These are phyloP conservation scores for Sycophaga agraensis DNA, from an alignment of 1,140 invertebrate species.

Conservation along the genomic window DNA sequence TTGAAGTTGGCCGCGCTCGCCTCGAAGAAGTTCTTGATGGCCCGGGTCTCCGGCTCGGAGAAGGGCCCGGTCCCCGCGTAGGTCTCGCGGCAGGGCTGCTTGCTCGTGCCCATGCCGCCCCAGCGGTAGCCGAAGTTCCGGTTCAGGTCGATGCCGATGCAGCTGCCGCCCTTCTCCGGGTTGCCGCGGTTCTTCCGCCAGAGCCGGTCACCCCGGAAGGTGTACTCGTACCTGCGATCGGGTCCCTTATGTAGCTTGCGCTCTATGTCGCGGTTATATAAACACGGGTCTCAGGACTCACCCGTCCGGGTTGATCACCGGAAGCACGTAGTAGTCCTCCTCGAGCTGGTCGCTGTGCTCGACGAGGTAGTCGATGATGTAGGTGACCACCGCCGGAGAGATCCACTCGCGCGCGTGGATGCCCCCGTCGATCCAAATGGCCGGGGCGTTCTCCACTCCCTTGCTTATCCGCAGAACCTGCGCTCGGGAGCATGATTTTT, in stretches of 20 bases:
- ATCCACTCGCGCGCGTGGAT: conserved; percentile 81
- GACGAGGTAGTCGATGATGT: conserved; percentile 72
- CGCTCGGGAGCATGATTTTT: no score
- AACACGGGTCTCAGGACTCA: no score
- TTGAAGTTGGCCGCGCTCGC: conserved; percentile 54
- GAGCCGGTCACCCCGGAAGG: conserved; percentile 64
- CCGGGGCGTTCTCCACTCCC: conserved; percentile 45
- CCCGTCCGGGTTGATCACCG: conserved; percentile 67
- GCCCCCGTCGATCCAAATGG: conserved; percentile 67
- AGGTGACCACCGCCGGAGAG: conserved; percentile 68
- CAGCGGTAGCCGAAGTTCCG: conserved; percentile 72
- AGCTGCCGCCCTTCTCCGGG: conserved; percentile 59
- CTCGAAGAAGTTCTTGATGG: conserved; percentile 62
- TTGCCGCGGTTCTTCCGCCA: conserved; percentile 72
- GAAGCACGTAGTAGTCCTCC: conserved; percentile 63
- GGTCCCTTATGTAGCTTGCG: no score
- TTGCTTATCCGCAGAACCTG: conserved; percentile 67
- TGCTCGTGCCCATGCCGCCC: conserved; percentile 73
- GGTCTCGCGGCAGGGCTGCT: conserved; percentile 75
- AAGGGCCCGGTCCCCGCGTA: conserved; percentile 77
- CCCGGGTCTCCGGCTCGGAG: conserved; percentile 81
- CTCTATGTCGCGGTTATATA: no score
- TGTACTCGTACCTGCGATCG: conserved; percentile 69
- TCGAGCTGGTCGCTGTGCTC: conserved; percentile 69
- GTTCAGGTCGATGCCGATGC: conserved; percentile 70